Percentiles rank a stretch among this genome's conserved stretches.
phyloP scores from a whole-genome alignment of 1,140 invertebrate genomes.

The Ostrea denselamellosa region DNA sequence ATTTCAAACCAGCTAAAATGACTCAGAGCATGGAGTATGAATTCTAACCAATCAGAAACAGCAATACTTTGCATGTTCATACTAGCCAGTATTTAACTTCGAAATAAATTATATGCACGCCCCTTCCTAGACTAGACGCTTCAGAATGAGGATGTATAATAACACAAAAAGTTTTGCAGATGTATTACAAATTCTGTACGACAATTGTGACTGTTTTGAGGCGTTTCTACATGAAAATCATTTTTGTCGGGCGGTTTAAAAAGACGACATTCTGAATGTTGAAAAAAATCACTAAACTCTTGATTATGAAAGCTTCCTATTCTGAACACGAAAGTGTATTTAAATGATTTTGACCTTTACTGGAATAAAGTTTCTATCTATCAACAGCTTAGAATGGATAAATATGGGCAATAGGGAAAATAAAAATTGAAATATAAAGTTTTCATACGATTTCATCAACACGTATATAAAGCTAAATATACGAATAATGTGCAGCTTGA shows the following conservation, averaged over 20 bases:
- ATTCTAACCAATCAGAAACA: neutral
- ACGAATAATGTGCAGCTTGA: no score
- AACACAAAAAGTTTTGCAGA: neutral
- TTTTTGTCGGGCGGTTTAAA: neutral
- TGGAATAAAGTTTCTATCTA: no score
- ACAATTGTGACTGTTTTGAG: constrained; percentile 17
- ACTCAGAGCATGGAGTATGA: constrained; percentile 9
- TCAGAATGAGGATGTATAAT: constrained; percentile 13
- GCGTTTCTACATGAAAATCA: constrained; percentile 29
- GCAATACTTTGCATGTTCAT: neutral
- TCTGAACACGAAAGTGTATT: no score
- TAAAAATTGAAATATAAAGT: no score
- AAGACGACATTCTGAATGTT: neutral
- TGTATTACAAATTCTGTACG: constrained; percentile 14
- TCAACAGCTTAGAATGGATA: no score
- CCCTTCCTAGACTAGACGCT: neutral
- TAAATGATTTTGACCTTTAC: no score
- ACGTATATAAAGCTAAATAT: no score
- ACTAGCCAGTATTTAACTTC: neutral
- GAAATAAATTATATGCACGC: neutral
- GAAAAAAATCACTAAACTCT: neutral
- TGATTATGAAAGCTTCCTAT: no score
- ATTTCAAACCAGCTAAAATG: neutral
- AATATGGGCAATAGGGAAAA: no score
- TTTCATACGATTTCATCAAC: no score